These are phyloP conservation scores for Stenolophus ochropezus DNA, from an alignment of 2,888 invertebrate genomes.

Conservation along the genomic window DNA sequence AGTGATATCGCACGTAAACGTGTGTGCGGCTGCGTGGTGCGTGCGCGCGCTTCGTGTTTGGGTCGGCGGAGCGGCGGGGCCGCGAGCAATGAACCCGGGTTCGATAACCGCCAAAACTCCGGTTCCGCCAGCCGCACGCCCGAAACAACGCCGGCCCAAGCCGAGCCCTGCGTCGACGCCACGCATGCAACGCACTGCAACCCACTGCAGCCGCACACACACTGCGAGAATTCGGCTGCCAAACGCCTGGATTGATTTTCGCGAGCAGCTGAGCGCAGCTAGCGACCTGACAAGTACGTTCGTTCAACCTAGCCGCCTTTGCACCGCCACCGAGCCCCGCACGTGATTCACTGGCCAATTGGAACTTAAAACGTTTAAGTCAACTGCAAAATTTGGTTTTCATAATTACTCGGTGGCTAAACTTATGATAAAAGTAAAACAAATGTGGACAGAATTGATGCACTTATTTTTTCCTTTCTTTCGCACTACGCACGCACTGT, in stretches of 20 bases:
- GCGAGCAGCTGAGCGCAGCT: slow-evolving; percentile 54
- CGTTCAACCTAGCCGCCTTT: slow-evolving; percentile 58
- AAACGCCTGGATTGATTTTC: slow-evolving; percentile 42
- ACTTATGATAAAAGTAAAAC: slow-evolving; percentile 38
- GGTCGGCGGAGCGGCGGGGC: slow-evolving; percentile 56
- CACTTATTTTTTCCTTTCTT: slow-evolving; percentile 47
- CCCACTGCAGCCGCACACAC: neutral
- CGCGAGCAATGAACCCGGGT: slow-evolving; percentile 60
- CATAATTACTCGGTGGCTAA: slow-evolving; percentile 44
- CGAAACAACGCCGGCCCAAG: slow-evolving; percentile 47
- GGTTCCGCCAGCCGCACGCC: slow-evolving; percentile 50
- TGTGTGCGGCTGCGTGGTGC: slow-evolving; percentile 53
- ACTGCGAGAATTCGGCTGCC: neutral
- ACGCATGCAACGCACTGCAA: neutral
- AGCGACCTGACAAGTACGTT: slow-evolving; percentile 59
- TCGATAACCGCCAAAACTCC: slow-evolving; percentile 59
- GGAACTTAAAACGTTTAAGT: slow-evolving; percentile 52
- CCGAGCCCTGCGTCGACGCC: neutral
- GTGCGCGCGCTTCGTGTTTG: slow-evolving; percentile 56
- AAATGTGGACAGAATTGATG: slow-evolving; percentile 48
- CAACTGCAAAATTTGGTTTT: slow-evolving; percentile 45
- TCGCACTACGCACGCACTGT: slow-evolving; percentile 34
- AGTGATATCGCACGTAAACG: slow-evolving; percentile 39
- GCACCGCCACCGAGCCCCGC: slow-evolving; percentile 29
- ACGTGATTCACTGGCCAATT: slow-evolving; percentile 51